phyloP scores from a whole-genome alignment of 2,888 invertebrate species.

The Cheilosia soror region DNA sequence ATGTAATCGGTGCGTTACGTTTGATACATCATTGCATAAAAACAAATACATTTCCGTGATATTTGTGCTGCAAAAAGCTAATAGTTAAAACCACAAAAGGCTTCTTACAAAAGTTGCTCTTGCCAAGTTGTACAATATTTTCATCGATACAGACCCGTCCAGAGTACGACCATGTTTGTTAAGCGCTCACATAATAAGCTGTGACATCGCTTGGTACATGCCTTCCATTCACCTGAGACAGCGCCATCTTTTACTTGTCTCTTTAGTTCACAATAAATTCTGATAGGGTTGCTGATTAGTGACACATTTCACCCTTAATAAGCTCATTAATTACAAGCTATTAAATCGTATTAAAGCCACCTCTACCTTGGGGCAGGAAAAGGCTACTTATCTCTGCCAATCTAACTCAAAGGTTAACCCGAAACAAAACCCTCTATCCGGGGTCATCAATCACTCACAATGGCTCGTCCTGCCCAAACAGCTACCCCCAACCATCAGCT shows the following conservation, averaged over 20 bases:
- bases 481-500: slow-evolving; percentile 5
- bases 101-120: not conserved
- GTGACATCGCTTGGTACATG: not conserved
- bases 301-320: slow-evolving; percentile 8
- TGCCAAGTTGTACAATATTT: not conserved
- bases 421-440: slow-evolving; percentile 29
- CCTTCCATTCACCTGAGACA: not conserved
- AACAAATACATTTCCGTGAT: not conserved
- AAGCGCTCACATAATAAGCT: not conserved
- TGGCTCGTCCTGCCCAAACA: slow-evolving; percentile 36
- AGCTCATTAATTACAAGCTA: slow-evolving; percentile 32
- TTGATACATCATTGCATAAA: not conserved
- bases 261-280: not conserved
- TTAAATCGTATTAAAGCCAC: slow-evolving; percentile 36
- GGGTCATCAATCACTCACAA: slow-evolving; percentile 62
- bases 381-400: slow-evolving; percentile 19
- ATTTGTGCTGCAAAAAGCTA: not conserved
- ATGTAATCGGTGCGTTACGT: not conserved
- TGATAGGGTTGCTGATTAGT: slow-evolving; percentile 4
- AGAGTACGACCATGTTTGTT: not conserved
- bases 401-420: slow-evolving; percentile 46
- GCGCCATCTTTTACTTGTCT: not conserved
- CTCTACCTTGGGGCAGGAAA: not conserved
- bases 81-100: not conserved
- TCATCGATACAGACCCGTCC: not conserved